Evolutionary conservation across 2,888 invertebrate genomes (phyloP), one percentile per base, ranked within the genome.

Genomic region (Emmelina monodactyla): DNA sequence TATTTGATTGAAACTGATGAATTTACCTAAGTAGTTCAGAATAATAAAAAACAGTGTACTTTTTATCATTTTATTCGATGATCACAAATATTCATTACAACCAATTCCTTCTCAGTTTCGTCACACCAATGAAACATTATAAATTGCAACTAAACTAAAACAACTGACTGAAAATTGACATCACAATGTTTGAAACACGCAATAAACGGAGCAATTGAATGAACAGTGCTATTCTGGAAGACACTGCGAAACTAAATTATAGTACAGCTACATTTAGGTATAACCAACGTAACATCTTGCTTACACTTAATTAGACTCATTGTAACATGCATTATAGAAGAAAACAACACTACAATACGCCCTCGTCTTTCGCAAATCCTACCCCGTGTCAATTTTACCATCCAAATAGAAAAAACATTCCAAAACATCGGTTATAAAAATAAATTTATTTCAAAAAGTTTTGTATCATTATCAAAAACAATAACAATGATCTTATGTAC

Each of bases 401-500:
- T 46, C 50, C 49, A n/a, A 42, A 53, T 46, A 58, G 42, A 37
- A 39, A 42, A 56, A 54, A 55, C 75, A 64, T 73, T 76, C 12
- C 73, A 75, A 75, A 65, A 76, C 55, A 59, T 66, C 59, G 52
- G 59, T 53, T 76, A 76, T 63, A 78, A 79, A 79, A 79, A 76
- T 78, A 78, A 76, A 69, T 50, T 52, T 55, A 57, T 60, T 62
- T 62, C 62, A 57, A 71, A 68, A 63, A 61, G 56, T 55, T 40
- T 55, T 49, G 53, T 58, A 53, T 58, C 48, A 42, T 58, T 54
- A 51, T 55, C 45, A 38, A 61, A 65, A 55, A 48, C 51, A 58
- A 54, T 57, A 59, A 62, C 58, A 56, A 61, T 58, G 54, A 58
- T 58, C 43, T 51, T 55, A 65, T 62, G 46, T 64, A 58, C 53